Percentiles rank a stretch among this genome's conserved stretches.
These are phyloP conservation scores for Eclectus roratus DNA, from an alignment of 2,113 vertebrate genomes.

Conservation along the genomic window DNA sequence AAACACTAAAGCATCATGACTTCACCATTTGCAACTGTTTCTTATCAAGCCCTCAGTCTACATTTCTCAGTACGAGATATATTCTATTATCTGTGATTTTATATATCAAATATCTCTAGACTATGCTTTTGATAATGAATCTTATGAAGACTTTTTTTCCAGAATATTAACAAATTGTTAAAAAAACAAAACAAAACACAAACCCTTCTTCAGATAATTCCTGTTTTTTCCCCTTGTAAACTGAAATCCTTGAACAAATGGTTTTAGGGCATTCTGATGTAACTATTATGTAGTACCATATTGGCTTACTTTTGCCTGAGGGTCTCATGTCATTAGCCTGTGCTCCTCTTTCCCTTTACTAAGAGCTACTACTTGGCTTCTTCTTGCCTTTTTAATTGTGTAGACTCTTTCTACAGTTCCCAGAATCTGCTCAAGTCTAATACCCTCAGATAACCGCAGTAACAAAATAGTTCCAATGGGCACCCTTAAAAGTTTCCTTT, in stretches of 20 bases:
- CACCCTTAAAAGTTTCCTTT: constrained; percentile 57
- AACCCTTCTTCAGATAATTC: background rate
- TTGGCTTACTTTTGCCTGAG: background rate
- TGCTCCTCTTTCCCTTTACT: background rate
- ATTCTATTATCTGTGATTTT: background rate
- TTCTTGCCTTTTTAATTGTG: constrained; percentile 25
- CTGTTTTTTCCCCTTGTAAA: background rate
- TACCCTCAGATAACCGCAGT: background rate
- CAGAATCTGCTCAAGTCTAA: constrained; percentile 33
- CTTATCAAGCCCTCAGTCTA: background rate
- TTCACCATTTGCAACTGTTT: background rate
- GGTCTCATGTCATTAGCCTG: constrained; percentile 4
- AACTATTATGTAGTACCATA: background rate
- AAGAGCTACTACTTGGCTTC: background rate
- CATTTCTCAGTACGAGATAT: background rate
- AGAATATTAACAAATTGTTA: background rate
- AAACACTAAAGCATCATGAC: background rate
- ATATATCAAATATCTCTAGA: background rate
- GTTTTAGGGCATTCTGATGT: background rate
- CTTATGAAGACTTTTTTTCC: background rate
- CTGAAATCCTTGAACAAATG: background rate
- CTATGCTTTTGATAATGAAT: background rate
- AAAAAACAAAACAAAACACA: background rate
- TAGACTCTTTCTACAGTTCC: background rate
- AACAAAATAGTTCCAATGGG: constrained; percentile 29